These are phyloP conservation scores for Lagopus leucura DNA, from an alignment of 2,113 vertebrate genomes.

Conservation along the genomic window DNA sequence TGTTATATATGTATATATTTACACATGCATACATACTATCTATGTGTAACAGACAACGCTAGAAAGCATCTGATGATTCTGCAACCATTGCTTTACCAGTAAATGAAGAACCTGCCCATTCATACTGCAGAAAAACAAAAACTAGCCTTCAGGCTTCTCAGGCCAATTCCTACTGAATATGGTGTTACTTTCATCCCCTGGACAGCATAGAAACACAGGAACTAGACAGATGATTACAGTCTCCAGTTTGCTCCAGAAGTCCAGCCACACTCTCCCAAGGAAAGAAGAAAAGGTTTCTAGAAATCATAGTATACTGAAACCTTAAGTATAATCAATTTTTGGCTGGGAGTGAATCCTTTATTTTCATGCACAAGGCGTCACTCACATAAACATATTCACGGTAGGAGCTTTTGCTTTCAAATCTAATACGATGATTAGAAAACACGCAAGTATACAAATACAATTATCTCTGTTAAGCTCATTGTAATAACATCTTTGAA, in stretches of 20 bases:
- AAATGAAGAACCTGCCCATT: not conserved
- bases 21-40: rapidly evolving
- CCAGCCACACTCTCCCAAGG: not conserved
- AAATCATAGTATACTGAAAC: not conserved
- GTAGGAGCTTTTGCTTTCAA: not conserved
- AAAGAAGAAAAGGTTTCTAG: not conserved
- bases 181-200: not conserved
- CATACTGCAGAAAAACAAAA: not conserved
- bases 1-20: rapidly evolving
- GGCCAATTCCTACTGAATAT: not conserved
- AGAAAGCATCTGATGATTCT: not conserved
- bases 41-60: rapidly evolving
- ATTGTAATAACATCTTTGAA: not conserved
- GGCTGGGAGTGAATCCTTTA: not conserved
- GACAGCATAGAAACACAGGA: not conserved
- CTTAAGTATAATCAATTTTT: rapidly evolving
- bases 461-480: not conserved
- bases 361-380: not conserved
- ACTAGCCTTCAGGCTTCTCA: not conserved
- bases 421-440: not conserved
- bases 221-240: not conserved
- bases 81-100: not conserved
- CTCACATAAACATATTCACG: not conserved
- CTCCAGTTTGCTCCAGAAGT: not conserved
- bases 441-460: not conserved